A percentile compares a stretch with the other conserved stretches of the same genome.
phyloP scores from a whole-genome alignment of 2,797 vertebrate species.

The Ctenochaetus hawaiiensis region DNA sequence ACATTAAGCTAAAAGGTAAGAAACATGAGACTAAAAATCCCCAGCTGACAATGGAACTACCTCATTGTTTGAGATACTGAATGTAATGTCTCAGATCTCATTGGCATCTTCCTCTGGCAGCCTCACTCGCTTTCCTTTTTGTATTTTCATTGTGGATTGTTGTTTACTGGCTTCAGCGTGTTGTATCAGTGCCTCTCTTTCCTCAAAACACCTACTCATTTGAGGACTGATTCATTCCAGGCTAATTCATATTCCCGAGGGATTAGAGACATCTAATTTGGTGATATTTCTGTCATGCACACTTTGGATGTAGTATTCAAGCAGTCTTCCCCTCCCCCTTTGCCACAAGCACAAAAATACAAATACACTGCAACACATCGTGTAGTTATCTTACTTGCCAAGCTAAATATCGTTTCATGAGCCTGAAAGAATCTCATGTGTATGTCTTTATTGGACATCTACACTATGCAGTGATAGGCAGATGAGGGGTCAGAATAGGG shows the following conservation, averaged over 20 bases:
- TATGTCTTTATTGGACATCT: slow-evolving; percentile 58
- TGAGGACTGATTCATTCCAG: slow-evolving; percentile 82
- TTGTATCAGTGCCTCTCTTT: slow-evolving; percentile 80
- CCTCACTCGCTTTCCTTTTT: slow-evolving; percentile 72
- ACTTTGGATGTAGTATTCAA: slow-evolving; percentile 83
- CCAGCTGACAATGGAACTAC: slow-evolving; percentile 68
- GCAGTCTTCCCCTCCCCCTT: slow-evolving; percentile 72
- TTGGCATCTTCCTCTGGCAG: slow-evolving; percentile 82
- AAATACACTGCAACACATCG: slow-evolving; percentile 54
- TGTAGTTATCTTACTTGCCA: slow-evolving; percentile 59
- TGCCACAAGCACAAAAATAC: slow-evolving; percentile 71
- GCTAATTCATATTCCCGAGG: slow-evolving; percentile 85
- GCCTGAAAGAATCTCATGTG: slow-evolving; percentile 52
- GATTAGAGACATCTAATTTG: slow-evolving; percentile 86
- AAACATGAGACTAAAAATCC: slow-evolving; percentile 69
- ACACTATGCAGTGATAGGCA: slow-evolving; percentile 44
- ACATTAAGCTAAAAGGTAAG: slow-evolving; percentile 78
- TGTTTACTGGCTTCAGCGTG: slow-evolving; percentile 79
- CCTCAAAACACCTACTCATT: slow-evolving; percentile 87
- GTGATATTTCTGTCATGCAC: slow-evolving; percentile 84
- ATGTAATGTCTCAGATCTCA: slow-evolving; percentile 82
- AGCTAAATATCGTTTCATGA: slow-evolving; percentile 52
- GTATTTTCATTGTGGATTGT: slow-evolving; percentile 84
- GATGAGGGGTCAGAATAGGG: slow-evolving; percentile 57
- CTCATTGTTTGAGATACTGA: slow-evolving; percentile 78